Evolutionary conservation across 2,888 invertebrate genomes (phyloP), one percentile per base, ranked within the genome.

Genomic region (Onchidella celtica): DNA sequence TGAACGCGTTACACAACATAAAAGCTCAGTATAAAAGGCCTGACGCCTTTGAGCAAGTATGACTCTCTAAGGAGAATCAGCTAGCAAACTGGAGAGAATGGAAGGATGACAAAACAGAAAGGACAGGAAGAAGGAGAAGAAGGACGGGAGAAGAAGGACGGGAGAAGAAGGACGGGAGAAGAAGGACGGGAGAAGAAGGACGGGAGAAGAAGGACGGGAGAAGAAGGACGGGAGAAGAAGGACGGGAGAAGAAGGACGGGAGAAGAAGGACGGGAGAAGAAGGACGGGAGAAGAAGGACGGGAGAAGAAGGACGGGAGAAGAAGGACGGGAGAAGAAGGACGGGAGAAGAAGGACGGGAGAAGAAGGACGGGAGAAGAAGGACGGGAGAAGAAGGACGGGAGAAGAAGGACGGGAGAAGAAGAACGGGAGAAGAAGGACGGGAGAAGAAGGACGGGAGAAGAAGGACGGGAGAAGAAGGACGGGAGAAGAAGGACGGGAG

Each of bases 161-260:
- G 32, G 47, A 47, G 29, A 34, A 36, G 32, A n/a, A 47, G 68
- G 32, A 69, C 17, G 55, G 40, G 68, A 68, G 77, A 68, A 27
- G 47, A 24, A 77, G 68, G 57, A 66, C 29, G 55, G 69, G 55
- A 68, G 68, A 66, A 47, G 69, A n/a, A 68, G 55, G 47, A 47
- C 68, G 68, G 57, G 68, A 55, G 47, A 57, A n/a, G 69, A 66
- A 66, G 68, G 57, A 69, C 68, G 68, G 66, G 55, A 68, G 77
- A 68, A 57, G 66, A 47, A 78, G 77, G 27, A 47, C 40, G 38
- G 66, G 76, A 24, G 65, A 36, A 36, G 29, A 66, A 40, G 65
- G 24, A 36, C 38, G 66, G 14, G 38, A 63, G 38, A 40, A 66
- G 27, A 47, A 36, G 38, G 27, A 40, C 38, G 40, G 63, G 38